Evolutionary conservation across 2,888 invertebrate species (phyloP), one percentile per base, ranked within the genome.

Genomic region (Cylloceria caligata): DNA sequence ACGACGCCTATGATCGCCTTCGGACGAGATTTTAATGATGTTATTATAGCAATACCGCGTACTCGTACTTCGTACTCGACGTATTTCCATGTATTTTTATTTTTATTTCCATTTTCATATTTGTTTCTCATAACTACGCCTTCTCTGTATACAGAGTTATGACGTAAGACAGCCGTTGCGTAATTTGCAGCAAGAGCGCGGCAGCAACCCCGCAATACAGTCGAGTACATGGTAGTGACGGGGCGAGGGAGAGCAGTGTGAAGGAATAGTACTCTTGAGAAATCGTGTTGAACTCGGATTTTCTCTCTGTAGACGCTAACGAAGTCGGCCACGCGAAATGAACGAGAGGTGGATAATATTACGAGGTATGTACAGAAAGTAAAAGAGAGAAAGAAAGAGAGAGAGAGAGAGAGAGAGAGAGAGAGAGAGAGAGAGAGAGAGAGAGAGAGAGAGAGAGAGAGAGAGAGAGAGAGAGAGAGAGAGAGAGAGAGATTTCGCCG

Each of bases 401-500:
- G 57, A 84, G 73, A 79, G 74, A 67, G 57, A 49, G 64, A 36
- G 62, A 47, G 24, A 49, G 47, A 77, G n/a, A 64, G 52, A 52
- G 24, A 9, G 64, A 9, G 13, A 27, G 27, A 64, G 16, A 42
- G 62, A 80, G 21, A 68, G 57, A 84, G 73, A 79, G 74, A 67
- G 57, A 49, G 64, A 36, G 62, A 47, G 24, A 49, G 47, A 24
- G 73, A 39, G 19, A n/a, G 36, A 11, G 16, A 30, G n/a, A 64
- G 52, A 52, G 24, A 9, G 64, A 9, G 13, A 27, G 27, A 64
- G 16, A 42, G 62, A 80, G 21, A 68, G 57, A 84, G 73, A 79
- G 74, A 67, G 57, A 49, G 64, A 36, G 62, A 47, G 24, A 49
- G 47, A 77, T n/a, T 81, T 73, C 81, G 62, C 2, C 39, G 27